A percentile compares a stretch with the other conserved stretches of the same genome.
phyloP scores from a whole-genome alignment of 2,888 invertebrate species.

The Arge pagana region DNA sequence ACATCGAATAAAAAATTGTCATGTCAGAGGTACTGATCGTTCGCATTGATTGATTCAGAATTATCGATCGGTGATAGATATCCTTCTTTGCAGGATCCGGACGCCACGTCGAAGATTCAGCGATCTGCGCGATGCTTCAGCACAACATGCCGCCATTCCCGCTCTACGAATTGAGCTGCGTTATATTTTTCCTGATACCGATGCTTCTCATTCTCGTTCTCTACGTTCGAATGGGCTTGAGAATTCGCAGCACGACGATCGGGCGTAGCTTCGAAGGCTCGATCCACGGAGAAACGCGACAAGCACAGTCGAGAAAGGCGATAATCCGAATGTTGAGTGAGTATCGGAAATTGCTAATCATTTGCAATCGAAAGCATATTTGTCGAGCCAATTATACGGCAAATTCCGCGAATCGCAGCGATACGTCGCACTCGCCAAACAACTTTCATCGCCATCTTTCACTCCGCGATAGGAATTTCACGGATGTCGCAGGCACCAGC shows the following conservation, averaged over 20 bases:
- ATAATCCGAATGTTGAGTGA: slow-evolving; percentile 82
- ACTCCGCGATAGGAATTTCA: too few relatives aligned
- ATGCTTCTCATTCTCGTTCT: slow-evolving; percentile 75
- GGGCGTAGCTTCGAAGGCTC: slow-evolving; percentile 65
- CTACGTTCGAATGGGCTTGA: slow-evolving; percentile 76
- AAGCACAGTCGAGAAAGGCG: slow-evolving; percentile 73
- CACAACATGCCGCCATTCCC: slow-evolving; percentile 65
- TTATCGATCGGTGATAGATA: neutral
- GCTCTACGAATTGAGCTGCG: slow-evolving; percentile 77
- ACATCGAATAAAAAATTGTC: too few relatives aligned
- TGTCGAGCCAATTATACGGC: too few relatives aligned
- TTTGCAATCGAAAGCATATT: too few relatives aligned
- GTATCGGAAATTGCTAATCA: too few relatives aligned
- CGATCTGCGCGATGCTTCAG: slow-evolving; percentile 73
- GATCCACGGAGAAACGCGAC: slow-evolving; percentile 72
- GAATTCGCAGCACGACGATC: slow-evolving; percentile 60
- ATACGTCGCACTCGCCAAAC: too few relatives aligned
- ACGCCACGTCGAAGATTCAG: slow-evolving; percentile 68
- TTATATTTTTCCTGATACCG: slow-evolving; percentile 79
- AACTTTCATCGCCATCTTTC: too few relatives aligned
- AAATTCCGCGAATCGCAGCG: too few relatives aligned
- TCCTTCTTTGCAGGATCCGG: slow-evolving; percentile 52
- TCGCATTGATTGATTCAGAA: neutral
- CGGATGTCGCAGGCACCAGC: too few relatives aligned
- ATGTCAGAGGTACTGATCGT: too few relatives aligned